These are phyloP conservation scores for Ranitomeya imitator DNA, from an alignment of 2,113 vertebrate species.

Conservation along the genomic window DNA sequence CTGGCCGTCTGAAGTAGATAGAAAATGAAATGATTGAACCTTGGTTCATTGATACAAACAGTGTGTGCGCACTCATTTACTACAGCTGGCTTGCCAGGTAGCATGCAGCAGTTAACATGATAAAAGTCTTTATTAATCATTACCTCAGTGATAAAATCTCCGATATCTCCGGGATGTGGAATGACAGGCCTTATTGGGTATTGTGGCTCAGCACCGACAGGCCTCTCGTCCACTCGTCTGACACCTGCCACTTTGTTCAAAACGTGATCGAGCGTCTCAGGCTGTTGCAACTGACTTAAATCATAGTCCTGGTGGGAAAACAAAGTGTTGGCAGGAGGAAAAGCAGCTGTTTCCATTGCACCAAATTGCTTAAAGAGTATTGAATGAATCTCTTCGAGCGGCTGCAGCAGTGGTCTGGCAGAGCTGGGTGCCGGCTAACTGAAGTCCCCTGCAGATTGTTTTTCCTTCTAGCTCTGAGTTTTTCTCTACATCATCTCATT, in stretches of 20 bases:
- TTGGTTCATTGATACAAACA: too few relatives aligned
- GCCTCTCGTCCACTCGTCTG: slow-evolving; percentile 91
- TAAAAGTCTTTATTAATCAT: background rate
- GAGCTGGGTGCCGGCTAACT: too few relatives aligned
- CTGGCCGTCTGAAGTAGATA: too few relatives aligned
- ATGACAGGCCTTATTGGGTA: slow-evolving; percentile 90
- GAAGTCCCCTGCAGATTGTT: too few relatives aligned
- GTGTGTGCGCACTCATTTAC: too few relatives aligned
- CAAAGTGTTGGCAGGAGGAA: slow-evolving; percentile 33
- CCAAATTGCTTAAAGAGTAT: background rate
- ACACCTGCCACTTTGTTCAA: slow-evolving; percentile 89
- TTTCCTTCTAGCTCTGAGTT: too few relatives aligned
- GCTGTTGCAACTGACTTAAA: slow-evolving; percentile 96
- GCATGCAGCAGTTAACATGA: background rate
- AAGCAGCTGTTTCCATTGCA: background rate
- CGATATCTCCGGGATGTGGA: slow-evolving; percentile 94
- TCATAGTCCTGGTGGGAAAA: slow-evolving; percentile 86
- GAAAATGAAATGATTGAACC: too few relatives aligned
- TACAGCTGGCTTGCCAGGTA: background rate
- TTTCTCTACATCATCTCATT: background rate
- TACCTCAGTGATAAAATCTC: slow-evolving; percentile 98
- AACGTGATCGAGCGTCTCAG: slow-evolving; percentile 91
- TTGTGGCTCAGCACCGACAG: slow-evolving; percentile 91
- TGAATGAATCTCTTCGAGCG: too few relatives aligned
- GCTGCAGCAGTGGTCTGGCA: too few relatives aligned